Evolutionary conservation across 2,113 vertebrate species (phyloP).

Genomic region (Progne subis): DNA sequence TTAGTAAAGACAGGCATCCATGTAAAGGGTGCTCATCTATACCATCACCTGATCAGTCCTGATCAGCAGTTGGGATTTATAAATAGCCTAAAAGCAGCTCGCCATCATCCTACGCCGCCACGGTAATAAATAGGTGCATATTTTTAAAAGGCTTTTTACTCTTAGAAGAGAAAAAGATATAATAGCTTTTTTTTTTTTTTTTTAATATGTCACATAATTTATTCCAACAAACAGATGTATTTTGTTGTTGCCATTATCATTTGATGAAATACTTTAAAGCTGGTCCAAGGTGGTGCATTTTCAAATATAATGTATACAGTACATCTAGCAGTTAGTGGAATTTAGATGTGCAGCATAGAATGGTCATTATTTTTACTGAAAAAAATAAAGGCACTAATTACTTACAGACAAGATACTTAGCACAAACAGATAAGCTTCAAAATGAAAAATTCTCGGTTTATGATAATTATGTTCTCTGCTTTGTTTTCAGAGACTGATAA

Average conservation of each 20-base stretch:
- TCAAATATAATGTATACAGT: constrained; percentile 77
- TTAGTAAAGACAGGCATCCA: background rate
- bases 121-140: constrained; percentile 69
- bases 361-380: constrained; percentile 86
- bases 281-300: constrained; percentile 79
- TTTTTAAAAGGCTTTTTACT: constrained; percentile 74
- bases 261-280: constrained; percentile 80
- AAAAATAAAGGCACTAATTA: constrained; percentile 88
- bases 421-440: constrained; percentile 89
- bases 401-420: constrained; percentile 88
- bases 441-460: constrained; percentile 88
- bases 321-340: constrained; percentile 82
- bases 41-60: constrained; percentile 47
- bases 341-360: constrained; percentile 81
- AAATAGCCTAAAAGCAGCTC: constrained; percentile 66
- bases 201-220: constrained; percentile 75
- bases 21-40: background rate
- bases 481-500: constrained; percentile 89
- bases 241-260: constrained; percentile 79
- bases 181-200: constrained; percentile 65
- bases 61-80: constrained; percentile 61
- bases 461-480: constrained; percentile 89
- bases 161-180: constrained; percentile 72
- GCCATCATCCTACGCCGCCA: constrained; percentile 24
- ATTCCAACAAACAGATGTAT: constrained; percentile 80